Conservation (phyloP, 2,797 vertebrate genomes). For the Neostethus bicornis region DNA sequence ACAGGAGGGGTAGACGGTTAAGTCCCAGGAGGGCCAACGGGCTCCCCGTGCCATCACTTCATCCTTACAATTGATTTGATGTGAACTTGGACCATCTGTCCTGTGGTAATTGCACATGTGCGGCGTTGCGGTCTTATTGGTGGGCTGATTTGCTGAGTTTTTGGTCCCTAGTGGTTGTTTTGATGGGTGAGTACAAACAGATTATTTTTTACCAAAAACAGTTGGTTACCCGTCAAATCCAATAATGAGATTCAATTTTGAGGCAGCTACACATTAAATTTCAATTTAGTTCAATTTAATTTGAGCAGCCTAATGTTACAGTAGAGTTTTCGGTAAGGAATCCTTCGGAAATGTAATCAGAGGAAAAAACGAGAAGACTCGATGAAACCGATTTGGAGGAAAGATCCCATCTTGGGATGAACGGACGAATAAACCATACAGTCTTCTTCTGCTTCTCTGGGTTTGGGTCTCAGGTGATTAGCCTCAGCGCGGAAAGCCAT, state of each 20-base stretch:
- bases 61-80: conserved; percentile 57
- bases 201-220: conserved; percentile 38
- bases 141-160: conserved; percentile 42
- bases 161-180: conserved; percentile 26
- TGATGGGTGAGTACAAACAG: conserved; percentile 20
- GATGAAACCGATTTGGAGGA: too few relatives aligned
- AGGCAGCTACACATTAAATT: conserved; percentile 16
- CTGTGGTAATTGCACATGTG: conserved; percentile 66
- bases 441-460: too few relatives aligned
- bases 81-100: conserved; percentile 74
- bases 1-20: not conserved
- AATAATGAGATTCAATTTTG: conserved; percentile 11
- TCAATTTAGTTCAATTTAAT: too few relatives aligned
- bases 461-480: too few relatives aligned
- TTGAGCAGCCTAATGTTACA: too few relatives aligned
- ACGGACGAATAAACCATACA: too few relatives aligned
- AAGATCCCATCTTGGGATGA: too few relatives aligned
- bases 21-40: conserved; percentile 39
- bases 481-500: too few relatives aligned
- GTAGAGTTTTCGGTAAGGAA: too few relatives aligned
- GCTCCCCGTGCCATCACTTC: conserved; percentile 58
- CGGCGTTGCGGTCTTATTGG: conserved; percentile 42
- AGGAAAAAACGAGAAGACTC: too few relatives aligned
- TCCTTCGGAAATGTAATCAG: too few relatives aligned
- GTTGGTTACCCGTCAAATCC: conserved; percentile 25